These are phyloP conservation scores for Zaprionus africanus DNA, from an alignment of 1,140 invertebrate species.

Conservation along the genomic window DNA sequence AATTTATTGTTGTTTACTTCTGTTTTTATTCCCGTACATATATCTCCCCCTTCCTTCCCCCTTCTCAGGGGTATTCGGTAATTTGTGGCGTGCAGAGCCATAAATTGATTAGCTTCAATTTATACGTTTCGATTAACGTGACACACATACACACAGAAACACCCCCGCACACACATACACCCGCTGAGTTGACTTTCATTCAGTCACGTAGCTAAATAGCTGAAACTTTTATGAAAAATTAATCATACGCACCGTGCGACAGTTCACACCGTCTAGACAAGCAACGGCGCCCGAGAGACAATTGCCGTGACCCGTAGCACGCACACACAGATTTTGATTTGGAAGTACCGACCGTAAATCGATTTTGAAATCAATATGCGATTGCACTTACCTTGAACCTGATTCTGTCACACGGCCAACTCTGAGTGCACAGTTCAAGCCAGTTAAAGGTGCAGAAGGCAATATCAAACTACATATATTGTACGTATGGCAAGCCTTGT, in stretches of 20 bases:
- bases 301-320: slow-evolving; percentile 7
- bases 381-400: slow-evolving; percentile 1
- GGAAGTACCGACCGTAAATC: neutral
- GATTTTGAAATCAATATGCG: neutral
- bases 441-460: neutral
- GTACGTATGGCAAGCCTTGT: neutral
- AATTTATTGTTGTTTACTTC: slow-evolving; percentile 46
- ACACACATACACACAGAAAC: neutral
- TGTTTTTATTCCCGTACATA: slow-evolving; percentile 3
- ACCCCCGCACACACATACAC: no score
- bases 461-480: neutral
- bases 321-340: slow-evolving; percentile 16
- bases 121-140: slow-evolving; percentile 54
- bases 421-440: neutral
- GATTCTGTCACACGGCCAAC: neutral
- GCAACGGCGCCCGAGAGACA: neutral
- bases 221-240: slow-evolving; percentile 45
- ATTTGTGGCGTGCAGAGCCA: slow-evolving; percentile 59
- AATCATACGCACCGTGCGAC: slow-evolving; percentile 53
- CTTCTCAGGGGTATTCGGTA: slow-evolving; percentile 38
- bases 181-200: neutral
- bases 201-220: slow-evolving; percentile 56
- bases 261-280: slow-evolving; percentile 15
- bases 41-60: neutral
- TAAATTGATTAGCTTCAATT: slow-evolving; percentile 74